These are phyloP conservation scores for Parnassius orleans DNA, from an alignment of 2,888 invertebrate species.

Conservation along the genomic window DNA sequence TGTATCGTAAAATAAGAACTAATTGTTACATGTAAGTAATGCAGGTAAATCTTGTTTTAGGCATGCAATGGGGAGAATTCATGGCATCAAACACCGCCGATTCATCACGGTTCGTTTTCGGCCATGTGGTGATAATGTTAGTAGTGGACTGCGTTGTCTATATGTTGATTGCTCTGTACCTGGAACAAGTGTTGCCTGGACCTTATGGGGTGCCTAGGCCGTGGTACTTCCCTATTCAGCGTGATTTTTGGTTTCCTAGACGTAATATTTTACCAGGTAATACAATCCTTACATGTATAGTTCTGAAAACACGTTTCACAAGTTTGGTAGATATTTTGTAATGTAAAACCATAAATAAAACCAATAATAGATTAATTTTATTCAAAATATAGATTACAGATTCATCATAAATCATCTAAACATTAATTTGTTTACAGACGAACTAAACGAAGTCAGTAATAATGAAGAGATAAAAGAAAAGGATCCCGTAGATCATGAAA, in stretches of 20 bases:
- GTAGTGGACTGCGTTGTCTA: constrained; percentile 86
- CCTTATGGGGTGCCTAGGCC: constrained; percentile 90
- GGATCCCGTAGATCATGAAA: constrained; percentile 64
- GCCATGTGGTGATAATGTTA: constrained; percentile 86
- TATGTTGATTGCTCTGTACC: constrained; percentile 88
- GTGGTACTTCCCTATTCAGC: constrained; percentile 89
- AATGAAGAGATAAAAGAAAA: constrained; percentile 60
- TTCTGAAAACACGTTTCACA: too few relatives aligned
- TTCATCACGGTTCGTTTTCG: constrained; percentile 84
- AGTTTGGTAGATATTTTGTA: too few relatives aligned
- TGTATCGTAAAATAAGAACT: too few relatives aligned
- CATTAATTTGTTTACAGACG: constrained; percentile 35
- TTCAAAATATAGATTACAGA: too few relatives aligned
- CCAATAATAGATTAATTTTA: too few relatives aligned
- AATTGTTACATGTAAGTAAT: too few relatives aligned
- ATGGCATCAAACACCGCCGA: constrained; percentile 83
- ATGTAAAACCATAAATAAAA: too few relatives aligned
- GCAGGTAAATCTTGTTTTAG: constrained; percentile 44
- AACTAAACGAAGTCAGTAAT: constrained; percentile 28
- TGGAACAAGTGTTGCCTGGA: constrained; percentile 93
- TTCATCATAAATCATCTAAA: too few relatives aligned
- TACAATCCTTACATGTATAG: background rate
- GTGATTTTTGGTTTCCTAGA: constrained; percentile 75
- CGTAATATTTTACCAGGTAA: constrained; percentile 16
- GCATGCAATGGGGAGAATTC: constrained; percentile 84